Percentiles rank a stretch among this genome's conserved stretches.
Conservation (phyloP, 2,113 vertebrate genomes). For the Heterotis niloticus region DNA sequence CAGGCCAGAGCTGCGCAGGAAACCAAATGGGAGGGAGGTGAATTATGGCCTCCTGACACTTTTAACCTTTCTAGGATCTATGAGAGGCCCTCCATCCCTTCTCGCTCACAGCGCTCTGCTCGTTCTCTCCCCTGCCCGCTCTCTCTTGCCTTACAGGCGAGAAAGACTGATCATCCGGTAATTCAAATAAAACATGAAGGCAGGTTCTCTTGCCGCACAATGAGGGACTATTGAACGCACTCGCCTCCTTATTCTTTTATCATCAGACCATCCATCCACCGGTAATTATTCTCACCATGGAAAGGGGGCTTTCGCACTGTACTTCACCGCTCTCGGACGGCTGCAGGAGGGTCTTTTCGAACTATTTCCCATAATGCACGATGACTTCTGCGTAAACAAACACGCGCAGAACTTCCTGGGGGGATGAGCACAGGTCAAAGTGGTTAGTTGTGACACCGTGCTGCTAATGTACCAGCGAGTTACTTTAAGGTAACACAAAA, state of each 20-base stretch:
- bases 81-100: constrained; percentile 19
- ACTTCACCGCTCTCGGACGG: background rate
- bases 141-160: background rate
- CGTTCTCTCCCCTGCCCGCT: background rate
- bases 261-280: background rate
- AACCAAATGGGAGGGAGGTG: background rate
- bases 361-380: background rate
- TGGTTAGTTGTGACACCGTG: background rate
- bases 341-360: background rate
- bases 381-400: constrained; percentile 1
- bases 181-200: background rate
- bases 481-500: background rate
- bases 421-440: background rate
- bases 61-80: constrained; percentile 13
- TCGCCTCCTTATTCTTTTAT: background rate
- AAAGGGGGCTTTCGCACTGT: background rate
- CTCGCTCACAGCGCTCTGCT: constrained; percentile 1
- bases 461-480: background rate
- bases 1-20: background rate
- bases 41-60: constrained; percentile 17
- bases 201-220: background rate
- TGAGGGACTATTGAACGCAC: background rate
- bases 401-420: background rate
- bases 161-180: no score
- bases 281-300: background rate